Conservation (phyloP, 1,140 invertebrate species). For the Drosophila seguyi region DNA sequence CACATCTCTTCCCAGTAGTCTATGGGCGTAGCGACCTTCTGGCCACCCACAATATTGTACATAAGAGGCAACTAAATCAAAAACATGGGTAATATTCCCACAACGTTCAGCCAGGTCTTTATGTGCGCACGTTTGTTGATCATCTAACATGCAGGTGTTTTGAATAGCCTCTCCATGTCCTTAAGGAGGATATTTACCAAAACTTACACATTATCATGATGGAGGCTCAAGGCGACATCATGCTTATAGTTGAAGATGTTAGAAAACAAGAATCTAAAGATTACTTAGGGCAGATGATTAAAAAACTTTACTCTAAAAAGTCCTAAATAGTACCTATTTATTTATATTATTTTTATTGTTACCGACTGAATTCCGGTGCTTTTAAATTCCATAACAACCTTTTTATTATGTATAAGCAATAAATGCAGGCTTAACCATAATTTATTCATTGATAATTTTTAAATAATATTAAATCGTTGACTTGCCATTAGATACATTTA, state of each 20-base stretch:
- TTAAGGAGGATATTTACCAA: background rate
- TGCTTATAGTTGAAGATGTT: background rate
- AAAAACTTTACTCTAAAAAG: background rate
- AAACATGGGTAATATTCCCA: slow-evolving; percentile 6
- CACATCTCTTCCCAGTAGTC: background rate
- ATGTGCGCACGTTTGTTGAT: slow-evolving; percentile 24
- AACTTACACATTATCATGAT: background rate
- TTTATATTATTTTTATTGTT: too few species aligned
- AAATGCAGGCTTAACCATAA: background rate
- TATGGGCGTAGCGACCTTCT: slow-evolving; percentile 35
- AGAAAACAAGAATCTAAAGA: background rate
- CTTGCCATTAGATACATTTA: background rate
- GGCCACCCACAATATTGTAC: background rate
- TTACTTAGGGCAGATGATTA: background rate
- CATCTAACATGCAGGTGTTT: slow-evolving; percentile 28
- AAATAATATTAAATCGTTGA: background rate
- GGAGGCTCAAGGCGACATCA: background rate
- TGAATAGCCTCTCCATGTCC: slow-evolving; percentile 16
- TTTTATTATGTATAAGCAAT: background rate
- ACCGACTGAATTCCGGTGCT: background rate
- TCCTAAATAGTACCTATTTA: too few species aligned
- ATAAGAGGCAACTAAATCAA: background rate
- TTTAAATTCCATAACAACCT: background rate
- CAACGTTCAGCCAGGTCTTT: slow-evolving; percentile 7
- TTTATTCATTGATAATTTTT: background rate